phyloP scores from a whole-genome alignment of 1,140 invertebrate species.

The Drosophila arizonae region DNA sequence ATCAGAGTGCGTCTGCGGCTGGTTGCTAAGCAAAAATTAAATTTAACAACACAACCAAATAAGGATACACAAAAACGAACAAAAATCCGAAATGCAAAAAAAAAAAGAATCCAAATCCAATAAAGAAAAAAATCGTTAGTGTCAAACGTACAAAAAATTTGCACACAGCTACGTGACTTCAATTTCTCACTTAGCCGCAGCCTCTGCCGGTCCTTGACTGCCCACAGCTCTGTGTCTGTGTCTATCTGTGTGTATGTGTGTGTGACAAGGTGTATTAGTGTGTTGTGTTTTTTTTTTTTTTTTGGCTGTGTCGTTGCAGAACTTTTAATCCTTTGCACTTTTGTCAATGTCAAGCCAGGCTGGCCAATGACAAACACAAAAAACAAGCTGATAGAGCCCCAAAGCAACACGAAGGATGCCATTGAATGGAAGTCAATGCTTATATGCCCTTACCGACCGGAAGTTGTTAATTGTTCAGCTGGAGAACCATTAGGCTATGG shows the following conservation, averaged over 20 bases:
- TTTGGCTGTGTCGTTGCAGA: constrained; percentile 47
- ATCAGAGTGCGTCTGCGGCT: constrained; percentile 60
- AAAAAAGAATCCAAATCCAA: neutral
- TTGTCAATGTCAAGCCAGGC: constrained; percentile 71
- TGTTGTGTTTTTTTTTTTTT: constrained; percentile 30
- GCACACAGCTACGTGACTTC: constrained; percentile 77
- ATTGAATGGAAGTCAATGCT: constrained; percentile 22
- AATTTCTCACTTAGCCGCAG: constrained; percentile 62
- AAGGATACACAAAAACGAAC: constrained; percentile 33
- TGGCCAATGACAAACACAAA: constrained; percentile 63
- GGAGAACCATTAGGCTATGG: neutral
- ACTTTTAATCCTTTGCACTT: constrained; percentile 80
- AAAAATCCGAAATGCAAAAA: constrained; percentile 1
- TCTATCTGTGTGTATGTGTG: neutral
- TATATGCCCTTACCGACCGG: constrained; percentile 36
- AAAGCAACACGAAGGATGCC: constrained; percentile 15
- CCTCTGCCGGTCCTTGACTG: constrained; percentile 6
- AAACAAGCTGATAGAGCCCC: constrained; percentile 17
- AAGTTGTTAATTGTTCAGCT: constrained; percentile 20
- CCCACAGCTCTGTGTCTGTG: constrained; percentile 20
- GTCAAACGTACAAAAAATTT: constrained; percentile 66
- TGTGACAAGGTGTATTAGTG: constrained; percentile 20
- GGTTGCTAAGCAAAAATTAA: constrained; percentile 74
- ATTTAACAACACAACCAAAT: constrained; percentile 79
- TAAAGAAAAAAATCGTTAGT: constrained; percentile 44